Evolutionary conservation across 2,113 vertebrate species (phyloP).

Genomic region (Hippocampus zosterae): DNA sequence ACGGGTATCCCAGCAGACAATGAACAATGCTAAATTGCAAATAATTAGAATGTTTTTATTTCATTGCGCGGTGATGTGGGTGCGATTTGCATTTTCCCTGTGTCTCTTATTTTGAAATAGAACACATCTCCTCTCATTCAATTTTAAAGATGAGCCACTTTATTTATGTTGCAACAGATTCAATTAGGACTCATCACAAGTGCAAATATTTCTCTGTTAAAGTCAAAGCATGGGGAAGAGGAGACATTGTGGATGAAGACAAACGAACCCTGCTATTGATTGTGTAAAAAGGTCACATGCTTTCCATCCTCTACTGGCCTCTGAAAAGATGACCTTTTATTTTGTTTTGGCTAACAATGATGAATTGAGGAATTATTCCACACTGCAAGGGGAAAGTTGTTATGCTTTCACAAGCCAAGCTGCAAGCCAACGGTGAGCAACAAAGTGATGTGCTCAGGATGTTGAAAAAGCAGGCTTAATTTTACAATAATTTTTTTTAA

Average conservation of each 20-base stretch:
- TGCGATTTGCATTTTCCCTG: too few species aligned
- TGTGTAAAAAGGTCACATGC: constrained; percentile 43
- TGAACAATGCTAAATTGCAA: too few species aligned
- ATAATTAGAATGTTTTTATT: too few species aligned
- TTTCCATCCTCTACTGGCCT: constrained; percentile 23
- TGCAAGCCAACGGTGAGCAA: neutral
- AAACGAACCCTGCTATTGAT: constrained; percentile 46
- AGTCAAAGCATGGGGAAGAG: constrained; percentile 39
- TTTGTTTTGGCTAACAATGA: neutral
- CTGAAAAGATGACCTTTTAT: neutral
- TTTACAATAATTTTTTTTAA: neutral
- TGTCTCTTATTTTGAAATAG: neutral
- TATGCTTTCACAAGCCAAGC: neutral
- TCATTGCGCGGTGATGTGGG: too few species aligned
- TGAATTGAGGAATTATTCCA: neutral
- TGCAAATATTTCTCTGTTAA: constrained; percentile 56
- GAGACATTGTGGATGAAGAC: constrained; percentile 50
- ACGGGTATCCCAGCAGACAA: too few species aligned
- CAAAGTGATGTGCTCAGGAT: neutral
- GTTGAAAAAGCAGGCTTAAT: neutral
- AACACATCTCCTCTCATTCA: constrained; percentile 27
- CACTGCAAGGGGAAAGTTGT: neutral
- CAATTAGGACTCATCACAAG: constrained; percentile 48
- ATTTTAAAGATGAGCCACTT: constrained; percentile 47
- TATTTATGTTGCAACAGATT: constrained; percentile 44